Percentiles rank a stretch among this genome's conserved stretches.
Evolutionary conservation across 2,113 vertebrate genomes (phyloP).

Genomic region (Gobiocypris rarus): DNA sequence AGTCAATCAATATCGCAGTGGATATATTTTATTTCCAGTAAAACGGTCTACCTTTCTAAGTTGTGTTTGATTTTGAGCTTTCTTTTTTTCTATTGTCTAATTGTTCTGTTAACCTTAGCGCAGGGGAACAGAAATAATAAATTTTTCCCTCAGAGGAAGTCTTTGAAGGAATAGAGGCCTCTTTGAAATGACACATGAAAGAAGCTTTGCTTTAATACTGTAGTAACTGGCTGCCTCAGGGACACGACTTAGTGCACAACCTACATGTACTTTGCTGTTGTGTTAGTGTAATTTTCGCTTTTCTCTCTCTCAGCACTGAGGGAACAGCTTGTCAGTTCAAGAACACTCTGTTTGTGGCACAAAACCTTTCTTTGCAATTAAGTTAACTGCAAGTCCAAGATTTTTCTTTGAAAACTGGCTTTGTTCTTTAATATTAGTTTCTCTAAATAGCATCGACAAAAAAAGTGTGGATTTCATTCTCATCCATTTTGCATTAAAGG

Average conservation of each 20-base stretch:
- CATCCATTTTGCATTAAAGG: conserved; percentile 4
- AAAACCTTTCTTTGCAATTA: not conserved
- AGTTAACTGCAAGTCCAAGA: not conserved
- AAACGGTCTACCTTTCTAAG: not conserved
- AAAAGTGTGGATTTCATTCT: conserved; percentile 1
- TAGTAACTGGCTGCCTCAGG: conserved; percentile 18
- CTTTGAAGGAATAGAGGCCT: conserved; percentile 32
- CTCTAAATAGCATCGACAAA: not conserved
- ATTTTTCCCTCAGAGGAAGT: not conserved
- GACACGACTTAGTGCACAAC: not conserved
- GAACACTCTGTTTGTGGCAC: conserved; percentile 3
- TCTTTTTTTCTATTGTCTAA: not conserved
- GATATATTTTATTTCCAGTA: not conserved
- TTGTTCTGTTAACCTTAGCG: conserved; percentile 22
- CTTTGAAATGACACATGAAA: conserved; percentile 49
- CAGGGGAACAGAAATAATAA: not conserved
- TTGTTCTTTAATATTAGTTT: conserved; percentile 12
- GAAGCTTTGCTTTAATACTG: conserved; percentile 10
- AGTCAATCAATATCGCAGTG: not conserved
- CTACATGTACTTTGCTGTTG: not conserved
- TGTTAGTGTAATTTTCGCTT: conserved; percentile 9
- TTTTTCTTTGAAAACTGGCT: not conserved
- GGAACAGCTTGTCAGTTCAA: not conserved
- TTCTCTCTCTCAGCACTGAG: conserved; percentile 9
- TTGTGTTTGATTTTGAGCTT: not conserved